Evolutionary conservation across 2,113 vertebrate species (phyloP), one percentile per base, ranked within the genome.

Genomic region (Phrynocephalus versicolor): DNA sequence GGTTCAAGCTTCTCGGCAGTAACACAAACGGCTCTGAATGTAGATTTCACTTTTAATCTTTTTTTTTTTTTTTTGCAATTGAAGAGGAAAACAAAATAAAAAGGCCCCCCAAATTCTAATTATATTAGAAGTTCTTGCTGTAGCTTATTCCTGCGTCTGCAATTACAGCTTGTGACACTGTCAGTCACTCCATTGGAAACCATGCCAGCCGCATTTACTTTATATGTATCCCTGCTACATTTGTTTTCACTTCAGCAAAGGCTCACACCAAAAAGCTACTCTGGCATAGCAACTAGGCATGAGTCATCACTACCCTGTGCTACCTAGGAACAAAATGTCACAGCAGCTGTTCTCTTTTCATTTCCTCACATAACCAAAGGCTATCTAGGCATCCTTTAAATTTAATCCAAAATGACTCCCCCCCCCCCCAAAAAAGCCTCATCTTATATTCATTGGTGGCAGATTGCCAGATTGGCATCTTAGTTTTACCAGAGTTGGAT

Each of bases 231-330:
- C 80, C 90, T 75, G 90, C 93, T 74, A 64, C 70, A 77, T 94
- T 92, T 92, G 82, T 92, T 94, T 91, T 87, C 91, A 78, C 80
- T 74, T 92, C 93, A 91, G 92, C 87, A 90, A 94, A 92, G 88
- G 72, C 70, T 91, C 39, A 83, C 35, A n/a, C 73, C 16, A 82
- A 88, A 82, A 80, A 92, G 79, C 51, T 45, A 86, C 79, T 6
- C 80, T 74, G 78, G 91, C 92, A 89, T 85, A 83, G 82, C 86
- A 87, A 81, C 86, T 84, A 90, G 75, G 64, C 85, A 15, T 88
- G 91, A 94, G 62, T 95, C 92, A 87, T 80, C 33, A 6, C 72
- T 30, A 51, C 81, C 64, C 65, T 86, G 73, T 89, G 30, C 71
- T 81, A 85, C 39, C 89, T 78, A 85, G 87, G 90, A 90, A 89